Evolutionary conservation across 2,797 vertebrate genomes (phyloP).

Genomic region (Sylvilagus floridanus): DNA sequence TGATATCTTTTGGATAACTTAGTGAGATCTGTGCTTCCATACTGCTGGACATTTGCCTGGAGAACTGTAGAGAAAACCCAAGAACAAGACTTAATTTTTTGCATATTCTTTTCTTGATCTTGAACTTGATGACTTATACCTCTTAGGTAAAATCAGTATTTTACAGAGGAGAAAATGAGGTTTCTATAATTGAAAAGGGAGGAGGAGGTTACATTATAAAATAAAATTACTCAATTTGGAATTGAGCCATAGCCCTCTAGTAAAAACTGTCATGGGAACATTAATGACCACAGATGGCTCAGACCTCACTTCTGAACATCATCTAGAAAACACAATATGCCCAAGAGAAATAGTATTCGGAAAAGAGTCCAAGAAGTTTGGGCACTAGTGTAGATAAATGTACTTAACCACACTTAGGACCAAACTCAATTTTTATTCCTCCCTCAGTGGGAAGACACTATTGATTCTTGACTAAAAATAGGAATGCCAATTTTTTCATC

Average conservation of each 20-base stretch:
- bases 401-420: neutral
- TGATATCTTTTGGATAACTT: slow-evolving; percentile 46
- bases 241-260: slow-evolving; percentile 33
- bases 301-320: slow-evolving; percentile 21
- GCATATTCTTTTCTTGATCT: slow-evolving; percentile 1
- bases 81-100: slow-evolving; percentile 5
- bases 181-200: slow-evolving; percentile 14
- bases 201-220: slow-evolving; percentile 27
- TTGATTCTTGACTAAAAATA: slow-evolving; percentile 1
- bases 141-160: slow-evolving; percentile 23
- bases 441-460: slow-evolving; percentile 29
- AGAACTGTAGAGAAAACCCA: neutral
- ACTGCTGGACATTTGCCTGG: neutral
- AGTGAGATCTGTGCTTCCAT: slow-evolving; percentile 36
- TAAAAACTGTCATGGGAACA: slow-evolving; percentile 53
- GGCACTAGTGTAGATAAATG: neutral
- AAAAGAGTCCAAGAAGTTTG: slow-evolving; percentile 47
- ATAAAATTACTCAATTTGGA: slow-evolving; percentile 52
- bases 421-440: slow-evolving; percentile 43
- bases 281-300: slow-evolving; percentile 57
- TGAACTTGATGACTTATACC: neutral
- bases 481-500: neutral
- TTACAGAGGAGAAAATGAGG: neutral
- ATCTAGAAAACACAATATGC: slow-evolving; percentile 19
- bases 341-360: slow-evolving; percentile 34